These are phyloP conservation scores for Drosophila sulfurigaster DNA, from an alignment of 1,140 invertebrate species.

Conservation along the genomic window DNA sequence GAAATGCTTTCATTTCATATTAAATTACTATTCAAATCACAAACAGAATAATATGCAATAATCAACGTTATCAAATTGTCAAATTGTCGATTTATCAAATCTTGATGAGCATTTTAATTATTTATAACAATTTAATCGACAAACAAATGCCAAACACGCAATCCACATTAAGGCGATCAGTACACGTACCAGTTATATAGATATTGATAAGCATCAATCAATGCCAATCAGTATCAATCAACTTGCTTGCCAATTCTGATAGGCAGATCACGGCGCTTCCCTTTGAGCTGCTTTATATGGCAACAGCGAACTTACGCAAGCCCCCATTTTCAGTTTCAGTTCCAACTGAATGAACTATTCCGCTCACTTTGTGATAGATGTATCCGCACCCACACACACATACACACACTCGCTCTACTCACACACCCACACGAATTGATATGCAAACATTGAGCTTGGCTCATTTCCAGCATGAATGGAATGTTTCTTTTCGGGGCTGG, in stretches of 20 bases:
- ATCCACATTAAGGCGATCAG: conserved; percentile 11
- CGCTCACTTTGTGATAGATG: not conserved
- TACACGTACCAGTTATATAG: not conserved
- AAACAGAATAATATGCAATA: conserved; percentile 6
- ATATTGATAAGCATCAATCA: conserved; percentile 25
- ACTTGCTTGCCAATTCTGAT: conserved; percentile 41
- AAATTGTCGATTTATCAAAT: conserved; percentile 17
- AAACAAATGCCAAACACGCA: conserved; percentile 39
- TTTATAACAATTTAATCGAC: not conserved
- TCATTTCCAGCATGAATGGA: conserved; percentile 59
- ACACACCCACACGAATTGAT: conserved; percentile 22
- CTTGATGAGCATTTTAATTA: conserved; percentile 17
- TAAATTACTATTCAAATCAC: conserved; percentile 11
- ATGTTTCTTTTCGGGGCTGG: conserved; percentile 16
- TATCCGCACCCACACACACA: conserved; percentile 2
- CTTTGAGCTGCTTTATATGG: conserved; percentile 58
- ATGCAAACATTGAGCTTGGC: conserved; percentile 31
- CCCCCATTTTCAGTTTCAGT: conserved; percentile 33
- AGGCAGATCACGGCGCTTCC: conserved; percentile 39
- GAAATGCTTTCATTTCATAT: not conserved
- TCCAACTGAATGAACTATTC: conserved; percentile 33
- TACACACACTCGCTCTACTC: conserved; percentile 7
- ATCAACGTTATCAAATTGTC: conserved; percentile 18
- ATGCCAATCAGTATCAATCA: conserved; percentile 55
- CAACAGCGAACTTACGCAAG: conserved; percentile 47